phyloP scores from a whole-genome alignment of 2,888 invertebrate genomes.

The Notodromas monacha region DNA sequence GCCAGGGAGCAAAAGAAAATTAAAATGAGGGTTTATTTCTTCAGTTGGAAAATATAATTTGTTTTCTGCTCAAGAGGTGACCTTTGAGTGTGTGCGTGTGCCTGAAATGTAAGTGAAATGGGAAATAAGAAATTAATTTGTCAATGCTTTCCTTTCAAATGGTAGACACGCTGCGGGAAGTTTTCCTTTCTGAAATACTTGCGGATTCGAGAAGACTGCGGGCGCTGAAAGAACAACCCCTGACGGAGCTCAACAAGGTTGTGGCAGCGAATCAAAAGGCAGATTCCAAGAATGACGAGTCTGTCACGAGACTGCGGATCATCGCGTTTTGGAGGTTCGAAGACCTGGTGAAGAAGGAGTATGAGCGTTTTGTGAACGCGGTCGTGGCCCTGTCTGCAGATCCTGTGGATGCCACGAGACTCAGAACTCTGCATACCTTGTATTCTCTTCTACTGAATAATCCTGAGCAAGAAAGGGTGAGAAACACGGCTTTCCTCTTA shows the following conservation, averaged over 20 bases:
- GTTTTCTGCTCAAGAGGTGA: too few relatives aligned
- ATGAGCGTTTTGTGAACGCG: conserved; percentile 31
- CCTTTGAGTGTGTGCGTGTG: too few relatives aligned
- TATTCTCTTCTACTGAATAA: conserved; percentile 38
- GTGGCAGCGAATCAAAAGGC: background rate
- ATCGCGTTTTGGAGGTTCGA: conserved; percentile 43
- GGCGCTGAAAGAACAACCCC: conserved; percentile 28
- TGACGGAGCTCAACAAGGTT: conserved; percentile 14
- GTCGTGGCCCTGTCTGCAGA: conserved; percentile 40
- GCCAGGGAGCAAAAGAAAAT: too few relatives aligned
- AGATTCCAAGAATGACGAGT: conserved; percentile 13
- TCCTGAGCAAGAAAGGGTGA: conserved; percentile 51
- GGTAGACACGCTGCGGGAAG: conserved; percentile 42
- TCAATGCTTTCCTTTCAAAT: too few relatives aligned
- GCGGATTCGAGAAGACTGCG: conserved; percentile 25
- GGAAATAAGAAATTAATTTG: too few relatives aligned
- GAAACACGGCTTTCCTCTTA: too few relatives aligned
- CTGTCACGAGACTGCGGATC: conserved; percentile 8
- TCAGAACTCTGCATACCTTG: conserved; percentile 37
- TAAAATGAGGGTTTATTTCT: too few relatives aligned
- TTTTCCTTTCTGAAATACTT: conserved; percentile 30
- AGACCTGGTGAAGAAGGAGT: conserved; percentile 43
- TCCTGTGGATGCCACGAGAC: conserved; percentile 40
- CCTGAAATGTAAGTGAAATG: too few relatives aligned
- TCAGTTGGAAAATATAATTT: conserved; percentile 1